Evolutionary conservation across 2,797 vertebrate genomes (phyloP).

Genomic region (Eulemur rubriventer): DNA sequence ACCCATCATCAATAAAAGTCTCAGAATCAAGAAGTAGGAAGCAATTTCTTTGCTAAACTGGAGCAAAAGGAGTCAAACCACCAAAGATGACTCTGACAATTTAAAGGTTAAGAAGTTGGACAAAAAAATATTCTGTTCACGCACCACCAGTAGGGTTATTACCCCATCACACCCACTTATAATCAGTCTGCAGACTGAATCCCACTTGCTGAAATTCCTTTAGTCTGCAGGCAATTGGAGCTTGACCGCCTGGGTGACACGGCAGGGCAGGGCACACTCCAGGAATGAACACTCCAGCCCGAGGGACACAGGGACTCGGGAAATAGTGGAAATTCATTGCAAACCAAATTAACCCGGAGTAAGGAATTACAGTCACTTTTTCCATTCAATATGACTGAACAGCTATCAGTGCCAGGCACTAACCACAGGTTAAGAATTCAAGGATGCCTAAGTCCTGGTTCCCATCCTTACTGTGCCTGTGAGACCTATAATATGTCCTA

Average conservation of each 20-base stretch:
- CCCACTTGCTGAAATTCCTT: neutral
- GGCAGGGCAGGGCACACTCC: neutral
- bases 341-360: neutral
- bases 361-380: neutral
- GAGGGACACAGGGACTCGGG: neutral
- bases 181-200: neutral
- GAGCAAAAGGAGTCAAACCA: neutral
- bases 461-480: neutral
- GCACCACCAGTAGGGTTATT: neutral
- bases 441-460: neutral
- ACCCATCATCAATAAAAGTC: neutral
- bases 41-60: neutral
- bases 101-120: neutral
- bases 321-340: neutral
- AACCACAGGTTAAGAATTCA: neutral
- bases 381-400: neutral
- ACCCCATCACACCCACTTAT: neutral
- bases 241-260: neutral
- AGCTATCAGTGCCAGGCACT: neutral
- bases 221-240: neutral
- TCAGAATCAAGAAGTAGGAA: neutral
- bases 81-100: constrained; percentile 11
- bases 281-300: neutral
- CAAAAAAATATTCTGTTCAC: neutral
- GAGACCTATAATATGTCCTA: neutral